A percentile compares a stretch with the other conserved stretches of the same genome.
phyloP scores from a whole-genome alignment of 2,113 vertebrate species.

The Pomatostomus ruficeps region DNA sequence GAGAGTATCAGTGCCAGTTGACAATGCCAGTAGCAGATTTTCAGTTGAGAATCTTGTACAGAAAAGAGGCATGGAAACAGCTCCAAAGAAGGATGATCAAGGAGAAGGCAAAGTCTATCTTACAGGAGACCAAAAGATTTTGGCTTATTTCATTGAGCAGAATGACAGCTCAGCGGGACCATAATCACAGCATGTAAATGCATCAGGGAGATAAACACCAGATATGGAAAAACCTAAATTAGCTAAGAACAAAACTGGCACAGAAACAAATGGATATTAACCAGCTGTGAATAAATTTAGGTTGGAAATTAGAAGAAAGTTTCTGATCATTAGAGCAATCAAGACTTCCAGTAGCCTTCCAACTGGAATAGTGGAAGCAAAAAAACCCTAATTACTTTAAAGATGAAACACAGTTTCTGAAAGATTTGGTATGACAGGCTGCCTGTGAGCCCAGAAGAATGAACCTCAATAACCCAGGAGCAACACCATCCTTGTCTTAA shows the following conservation, averaged over 20 bases:
- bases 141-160: slow-evolving; percentile 6
- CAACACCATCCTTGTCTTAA: not conserved
- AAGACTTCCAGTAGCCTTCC: slow-evolving; percentile 27
- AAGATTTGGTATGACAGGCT: not conserved
- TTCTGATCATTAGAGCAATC: slow-evolving; percentile 51
- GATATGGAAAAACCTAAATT: slow-evolving; percentile 42
- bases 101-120: not conserved
- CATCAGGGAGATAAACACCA: slow-evolving; percentile 51
- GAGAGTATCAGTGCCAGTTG: not conserved
- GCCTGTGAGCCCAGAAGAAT: not conserved
- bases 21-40: not conserved
- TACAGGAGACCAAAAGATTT: not conserved
- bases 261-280: slow-evolving; percentile 57
- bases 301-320: slow-evolving; percentile 33
- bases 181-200: slow-evolving; percentile 48
- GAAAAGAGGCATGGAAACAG: not conserved
- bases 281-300: slow-evolving; percentile 43
- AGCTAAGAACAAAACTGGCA: slow-evolving; percentile 62
- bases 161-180: slow-evolving; percentile 14
- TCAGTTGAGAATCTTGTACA: not conserved
- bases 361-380: slow-evolving; percentile 5
- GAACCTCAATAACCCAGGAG: not conserved
- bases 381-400: not conserved
- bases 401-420: not conserved
- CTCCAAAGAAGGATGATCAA: not conserved